A percentile compares a stretch with the other conserved stretches of the same genome.
Conservation (phyloP, 2,888 invertebrate genomes). For the Eurytoma californica region DNA sequence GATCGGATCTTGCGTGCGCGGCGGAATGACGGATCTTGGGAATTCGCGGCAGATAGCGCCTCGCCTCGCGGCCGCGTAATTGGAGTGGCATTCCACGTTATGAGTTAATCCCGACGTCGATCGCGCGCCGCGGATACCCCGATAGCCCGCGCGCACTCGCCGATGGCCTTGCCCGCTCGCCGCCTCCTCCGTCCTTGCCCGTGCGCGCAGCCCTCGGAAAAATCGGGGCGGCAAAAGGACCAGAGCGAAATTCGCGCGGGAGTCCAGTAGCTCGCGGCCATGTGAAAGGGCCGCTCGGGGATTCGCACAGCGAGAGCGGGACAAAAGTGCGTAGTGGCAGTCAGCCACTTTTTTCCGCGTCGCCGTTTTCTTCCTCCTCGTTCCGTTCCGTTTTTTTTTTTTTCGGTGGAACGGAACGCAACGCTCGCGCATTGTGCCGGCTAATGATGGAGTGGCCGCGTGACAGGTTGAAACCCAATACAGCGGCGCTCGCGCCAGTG, state of each 20-base stretch:
- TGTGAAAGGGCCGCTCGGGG: constrained; percentile 51
- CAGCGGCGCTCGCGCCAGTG: constrained; percentile 59
- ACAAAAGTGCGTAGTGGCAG: constrained; percentile 57
- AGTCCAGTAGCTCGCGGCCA: not conserved
- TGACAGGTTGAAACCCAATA: constrained; percentile 74
- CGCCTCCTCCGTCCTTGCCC: not conserved
- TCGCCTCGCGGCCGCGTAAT: constrained; percentile 63
- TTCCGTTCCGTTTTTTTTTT: no score
- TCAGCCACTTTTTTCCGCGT: constrained; percentile 61
- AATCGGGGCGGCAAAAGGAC: no score
- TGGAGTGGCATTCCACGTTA: constrained; percentile 72
- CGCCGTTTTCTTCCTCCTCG: no score
- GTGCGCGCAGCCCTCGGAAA: not conserved
- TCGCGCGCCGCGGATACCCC: constrained; percentile 25
- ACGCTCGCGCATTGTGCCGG: constrained; percentile 65
- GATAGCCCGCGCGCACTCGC: not conserved
- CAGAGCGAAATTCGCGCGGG: not conserved
- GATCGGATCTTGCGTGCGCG: constrained; percentile 30
- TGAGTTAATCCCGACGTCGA: constrained; percentile 70
- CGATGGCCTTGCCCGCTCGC: not conserved
- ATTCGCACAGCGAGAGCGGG: constrained; percentile 61
- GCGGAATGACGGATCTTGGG: constrained; percentile 54
- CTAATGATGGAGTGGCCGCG: constrained; percentile 73
- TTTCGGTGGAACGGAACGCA: no score
- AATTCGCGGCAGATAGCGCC: constrained; percentile 37